These are phyloP conservation scores for Conchocele bisecta DNA, from an alignment of 2,888 invertebrate species.

Conservation along the genomic window DNA sequence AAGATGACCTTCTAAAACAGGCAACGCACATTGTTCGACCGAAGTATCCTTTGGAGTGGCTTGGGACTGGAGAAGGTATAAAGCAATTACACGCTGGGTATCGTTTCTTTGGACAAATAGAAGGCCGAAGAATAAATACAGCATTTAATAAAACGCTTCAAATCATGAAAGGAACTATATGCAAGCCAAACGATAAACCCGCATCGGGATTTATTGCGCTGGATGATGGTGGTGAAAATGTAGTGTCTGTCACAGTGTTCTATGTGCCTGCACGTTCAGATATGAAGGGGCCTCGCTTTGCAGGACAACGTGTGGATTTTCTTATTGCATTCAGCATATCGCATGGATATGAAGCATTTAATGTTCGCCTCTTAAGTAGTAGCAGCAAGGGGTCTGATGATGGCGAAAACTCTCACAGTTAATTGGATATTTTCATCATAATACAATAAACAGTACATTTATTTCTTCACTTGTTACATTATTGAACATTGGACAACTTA, in stretches of 20 bases:
- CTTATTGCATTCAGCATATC: conserved; percentile 46
- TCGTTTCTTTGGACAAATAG: conserved; percentile 37
- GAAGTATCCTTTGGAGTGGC: conserved; percentile 62
- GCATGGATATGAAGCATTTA: conserved; percentile 53
- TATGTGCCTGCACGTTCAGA: conserved; percentile 42
- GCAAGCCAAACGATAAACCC: conserved; percentile 21
- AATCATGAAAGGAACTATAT: conserved; percentile 20
- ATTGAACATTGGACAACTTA: too few relatives aligned
- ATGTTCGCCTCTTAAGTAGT: conserved; percentile 22
- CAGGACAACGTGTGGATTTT: conserved; percentile 45
- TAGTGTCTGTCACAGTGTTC: conserved; percentile 32
- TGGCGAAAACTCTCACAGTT: not conserved
- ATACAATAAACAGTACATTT: too few relatives aligned
- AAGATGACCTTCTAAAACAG: conserved; percentile 48
- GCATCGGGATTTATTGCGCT: conserved; percentile 42
- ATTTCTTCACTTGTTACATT: too few relatives aligned
- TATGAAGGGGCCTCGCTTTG: conserved; percentile 30
- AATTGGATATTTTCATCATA: too few relatives aligned
- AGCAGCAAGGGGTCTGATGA: conserved; percentile 1
- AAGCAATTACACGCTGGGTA: conserved; percentile 35
- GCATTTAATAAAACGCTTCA: not conserved
- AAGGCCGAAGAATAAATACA: conserved; percentile 18
- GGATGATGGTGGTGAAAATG: conserved; percentile 37
- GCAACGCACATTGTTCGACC: conserved; percentile 50
- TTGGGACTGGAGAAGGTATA: conserved; percentile 33